Base-by-base conservation (phyloP, 2,797 vertebrate genomes). In the Bryconaethiops microstoma region DNA sequence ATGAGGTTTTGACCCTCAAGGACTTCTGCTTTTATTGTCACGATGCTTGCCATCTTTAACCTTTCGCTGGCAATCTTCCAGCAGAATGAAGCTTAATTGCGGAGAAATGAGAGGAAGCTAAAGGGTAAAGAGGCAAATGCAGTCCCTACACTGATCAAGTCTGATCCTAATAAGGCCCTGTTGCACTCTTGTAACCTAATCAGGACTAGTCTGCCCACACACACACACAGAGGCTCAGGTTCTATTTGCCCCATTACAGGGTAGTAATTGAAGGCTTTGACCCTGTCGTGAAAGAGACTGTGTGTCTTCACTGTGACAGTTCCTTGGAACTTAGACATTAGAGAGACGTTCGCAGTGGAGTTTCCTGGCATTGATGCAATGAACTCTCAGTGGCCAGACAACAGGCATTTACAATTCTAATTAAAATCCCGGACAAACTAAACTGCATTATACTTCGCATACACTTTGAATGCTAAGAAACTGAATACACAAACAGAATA, bases 181-280 rank as follows among this genome's bases (percentile, higher is more conserved):
- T 76, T 84, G 75, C 48, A 80, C 75, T 72, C 67, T 73, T 45
- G 13, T 79, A 81, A 79, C 77, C 81, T 74, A 71, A 83, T 78
- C 62, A 79, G 52, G 19, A 64, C 35, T 1, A 39, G 52, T 78
- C 80, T 75, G 52, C 71, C 65, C 65, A 12, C 65, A n/a, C 59
- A 69, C 63, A 57, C 77, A 25, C 76, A 75, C 29, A 35, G 29
- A 69, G 77, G 77, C 64, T 54, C 52, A 77, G 77, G 62, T 55
- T 50, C 81, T 80, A 82, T 69, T 81, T 81, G 80, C 52, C 62
- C 62, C 17, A 57, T 70, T 80, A 81, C 79, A 74, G 63, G 64
- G 29, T 10, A 76, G 68, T 81, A 84, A 84, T 81, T 78, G 77
- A 83, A 84, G 65, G 54, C 74, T 83, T 70, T 82, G 74, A 78